Evolutionary conservation across 2,888 invertebrate genomes (phyloP).

Genomic region (Nesidiocoris tenuis): DNA sequence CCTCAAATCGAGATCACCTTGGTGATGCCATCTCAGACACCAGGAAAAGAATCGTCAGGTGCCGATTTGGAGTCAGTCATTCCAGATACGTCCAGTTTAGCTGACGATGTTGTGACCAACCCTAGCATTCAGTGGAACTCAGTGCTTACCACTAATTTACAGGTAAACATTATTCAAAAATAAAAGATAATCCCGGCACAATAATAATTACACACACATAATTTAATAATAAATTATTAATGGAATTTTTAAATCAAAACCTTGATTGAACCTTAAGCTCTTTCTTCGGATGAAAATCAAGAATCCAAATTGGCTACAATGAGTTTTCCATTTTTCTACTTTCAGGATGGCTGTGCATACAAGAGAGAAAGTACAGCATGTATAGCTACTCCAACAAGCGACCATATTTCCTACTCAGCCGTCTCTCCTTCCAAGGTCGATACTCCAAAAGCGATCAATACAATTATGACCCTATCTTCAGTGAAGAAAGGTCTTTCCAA

Average conservation of each 20-base stretch:
- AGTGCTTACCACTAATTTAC: constrained; percentile 49
- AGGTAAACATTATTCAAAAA: constrained; percentile 46
- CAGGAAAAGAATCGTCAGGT: constrained; percentile 81
- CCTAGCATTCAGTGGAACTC: constrained; percentile 55
- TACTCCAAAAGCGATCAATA: constrained; percentile 43
- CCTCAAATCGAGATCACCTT: constrained; percentile 86
- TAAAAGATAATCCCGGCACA: neutral
- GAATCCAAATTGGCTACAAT: too few relatives aligned
- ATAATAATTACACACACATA: constrained; percentile 1
- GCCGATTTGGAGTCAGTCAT: constrained; percentile 82
- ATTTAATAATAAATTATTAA: too few relatives aligned
- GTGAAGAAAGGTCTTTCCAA: constrained; percentile 77
- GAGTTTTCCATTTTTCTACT: neutral
- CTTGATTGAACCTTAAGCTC: too few relatives aligned
- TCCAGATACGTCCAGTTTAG: constrained; percentile 81
- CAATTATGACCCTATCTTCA: constrained; percentile 45
- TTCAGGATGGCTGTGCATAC: constrained; percentile 48
- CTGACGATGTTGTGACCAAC: constrained; percentile 68
- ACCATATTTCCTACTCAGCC: constrained; percentile 41
- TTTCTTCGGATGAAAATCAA: too few relatives aligned
- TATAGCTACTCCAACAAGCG: constrained; percentile 43
- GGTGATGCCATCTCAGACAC: constrained; percentile 75
- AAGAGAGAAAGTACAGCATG: constrained; percentile 43
- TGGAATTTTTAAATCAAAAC: too few relatives aligned
- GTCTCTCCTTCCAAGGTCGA: constrained; percentile 43